Percentiles rank a stretch among this genome's conserved stretches.
Conservation (phyloP, 2,888 invertebrate genomes). For the Archips crataeganus region DNA sequence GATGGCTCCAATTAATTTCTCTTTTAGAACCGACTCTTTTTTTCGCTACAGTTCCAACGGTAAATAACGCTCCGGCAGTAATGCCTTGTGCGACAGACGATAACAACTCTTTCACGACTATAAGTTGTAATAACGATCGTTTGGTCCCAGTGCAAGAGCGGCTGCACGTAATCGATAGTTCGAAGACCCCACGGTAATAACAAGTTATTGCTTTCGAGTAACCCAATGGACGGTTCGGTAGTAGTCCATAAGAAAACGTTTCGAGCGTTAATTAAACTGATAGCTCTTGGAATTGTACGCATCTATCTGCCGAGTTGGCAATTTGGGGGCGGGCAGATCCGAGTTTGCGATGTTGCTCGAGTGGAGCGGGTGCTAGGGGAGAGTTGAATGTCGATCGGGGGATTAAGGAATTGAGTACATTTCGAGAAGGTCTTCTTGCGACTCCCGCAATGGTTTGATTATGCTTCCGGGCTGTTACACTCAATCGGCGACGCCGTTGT, state of each 20-base stretch:
- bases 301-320: conserved; percentile 43
- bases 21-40: conserved; percentile 27
- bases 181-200: conserved; percentile 61
- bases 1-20: conserved; percentile 37
- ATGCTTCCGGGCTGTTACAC: conserved; percentile 40
- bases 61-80: conserved; percentile 21
- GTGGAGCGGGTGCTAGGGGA: conserved; percentile 30
- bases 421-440: conserved; percentile 37
- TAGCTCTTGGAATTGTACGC: conserved; percentile 46
- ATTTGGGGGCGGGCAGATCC: conserved; percentile 37
- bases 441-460: conserved; percentile 41
- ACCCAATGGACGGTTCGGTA: conserved; percentile 47
- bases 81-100: conserved; percentile 34
- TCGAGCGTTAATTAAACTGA: conserved; percentile 61
- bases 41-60: conserved; percentile 12
- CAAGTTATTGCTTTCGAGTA: conserved; percentile 61
- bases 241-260: conserved; percentile 55
- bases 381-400: conserved; percentile 41
- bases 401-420: conserved; percentile 41
- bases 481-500: conserved; percentile 31
- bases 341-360: conserved; percentile 24
- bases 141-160: conserved; percentile 24
- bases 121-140: conserved; percentile 32
- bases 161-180: conserved; percentile 63
- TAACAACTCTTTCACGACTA: conserved; percentile 36